Base-by-base conservation (phyloP, 2,888 invertebrate genomes). In the Helicoverpa assulta region DNA sequence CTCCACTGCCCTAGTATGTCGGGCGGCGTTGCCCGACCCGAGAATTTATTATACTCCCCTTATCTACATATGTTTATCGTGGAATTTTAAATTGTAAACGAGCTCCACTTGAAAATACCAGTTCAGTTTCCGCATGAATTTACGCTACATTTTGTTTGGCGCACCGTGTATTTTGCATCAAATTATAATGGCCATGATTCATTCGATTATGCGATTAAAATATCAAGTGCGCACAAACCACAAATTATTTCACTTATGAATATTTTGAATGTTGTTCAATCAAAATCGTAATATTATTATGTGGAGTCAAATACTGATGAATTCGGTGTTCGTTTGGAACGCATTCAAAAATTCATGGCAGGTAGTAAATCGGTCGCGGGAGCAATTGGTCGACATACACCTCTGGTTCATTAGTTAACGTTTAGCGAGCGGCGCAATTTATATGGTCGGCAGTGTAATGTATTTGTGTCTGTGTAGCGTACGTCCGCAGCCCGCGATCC, bases 81-180 rank as follows among this genome's bases (percentile, higher is more conserved):
- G 84, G 89, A 91, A 92, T 93, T 94, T 94, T 92, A 94, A 94
- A 94, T 94, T 94, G 93, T 93, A 93, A 94, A 93, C 93, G 91
- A 91, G 91, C 89, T 87, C 86, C 80, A 88, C 88, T 91, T 89
- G 87, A 88, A 87, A 89, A 89, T 87, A 89, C 88, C 89, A 84
- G 86, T 85, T 85, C 85, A 86, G 88, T 90, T 86, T 85, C 87
- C 83, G 82, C 83, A 85, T 85, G 85, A 88, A 87, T 86, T 86
- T 85, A 85, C 85, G 80, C 83, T 82, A 81, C 81, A 82, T 88
- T 84, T 87, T 85, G 79, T 86, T 88, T 83, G 75, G 80, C 64
- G 78, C 69, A 73, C 59, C 60, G 73, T 77, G 68, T 82, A 82
- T 77, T 83, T 80, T 80, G 67, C 67, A 73, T 77, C 65, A 76